Percentiles rank a stretch among this genome's conserved stretches.
Conservation (phyloP, 2,113 vertebrate genomes). For the Oceanodroma tethys region DNA sequence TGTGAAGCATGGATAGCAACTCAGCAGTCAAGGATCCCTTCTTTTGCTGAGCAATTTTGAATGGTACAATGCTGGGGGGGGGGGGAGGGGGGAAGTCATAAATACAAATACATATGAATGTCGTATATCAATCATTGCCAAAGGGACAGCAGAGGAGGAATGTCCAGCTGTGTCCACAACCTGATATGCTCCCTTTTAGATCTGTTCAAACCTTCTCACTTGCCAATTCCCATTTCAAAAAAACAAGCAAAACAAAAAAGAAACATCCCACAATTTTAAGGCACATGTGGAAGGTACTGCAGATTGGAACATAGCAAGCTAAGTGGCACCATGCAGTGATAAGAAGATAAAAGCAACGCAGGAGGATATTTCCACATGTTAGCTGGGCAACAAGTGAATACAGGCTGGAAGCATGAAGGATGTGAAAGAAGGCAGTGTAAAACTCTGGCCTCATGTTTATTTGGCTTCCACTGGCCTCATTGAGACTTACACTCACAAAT, state of each 20-base stretch:
- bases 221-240: neutral
- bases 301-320: neutral
- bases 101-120: neutral
- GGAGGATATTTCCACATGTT: neutral
- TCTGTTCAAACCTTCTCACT: neutral
- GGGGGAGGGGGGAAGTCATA: neutral
- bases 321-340: neutral
- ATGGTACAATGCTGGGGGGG: neutral
- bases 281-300: rapidly evolving
- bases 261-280: neutral
- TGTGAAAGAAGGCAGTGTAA: neutral
- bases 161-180: neutral
- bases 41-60: neutral
- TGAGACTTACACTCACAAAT: neutral
- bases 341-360: neutral
- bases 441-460: neutral
- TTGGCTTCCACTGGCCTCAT: neutral
- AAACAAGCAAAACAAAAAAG: neutral
- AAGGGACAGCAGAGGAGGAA: neutral
- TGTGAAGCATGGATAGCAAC: neutral
- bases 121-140: neutral
- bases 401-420: neutral
- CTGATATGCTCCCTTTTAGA: neutral
- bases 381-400: neutral
- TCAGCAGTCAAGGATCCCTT: neutral